A percentile compares a stretch with the other conserved stretches of the same genome.
phyloP scores from a whole-genome alignment of 2,888 invertebrate genomes.

The Platycheirus albimanus region DNA sequence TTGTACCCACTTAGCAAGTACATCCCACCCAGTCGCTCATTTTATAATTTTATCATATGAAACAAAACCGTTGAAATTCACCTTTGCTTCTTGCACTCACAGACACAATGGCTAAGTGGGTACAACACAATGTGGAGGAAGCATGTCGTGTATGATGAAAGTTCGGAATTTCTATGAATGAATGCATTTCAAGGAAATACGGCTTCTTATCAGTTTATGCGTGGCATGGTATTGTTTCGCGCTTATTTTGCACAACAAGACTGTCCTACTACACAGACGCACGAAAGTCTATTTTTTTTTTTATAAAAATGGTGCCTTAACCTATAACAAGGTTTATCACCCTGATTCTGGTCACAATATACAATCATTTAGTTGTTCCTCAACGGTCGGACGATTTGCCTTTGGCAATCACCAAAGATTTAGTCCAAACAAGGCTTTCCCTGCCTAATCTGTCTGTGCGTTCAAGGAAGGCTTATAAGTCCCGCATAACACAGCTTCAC shows the following conservation, averaged over 20 bases:
- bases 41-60: too few species aligned
- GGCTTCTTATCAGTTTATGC: slow-evolving; percentile 48
- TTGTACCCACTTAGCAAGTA: too few species aligned
- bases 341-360: slow-evolving; percentile 23
- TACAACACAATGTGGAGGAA: slow-evolving; percentile 63
- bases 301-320: slow-evolving; percentile 34
- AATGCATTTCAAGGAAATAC: slow-evolving; percentile 67
- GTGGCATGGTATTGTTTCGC: slow-evolving; percentile 3
- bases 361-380: slow-evolving; percentile 6
- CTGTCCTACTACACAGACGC: slow-evolving; percentile 2
- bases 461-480: slow-evolving; percentile 46
- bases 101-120: slow-evolving; percentile 69
- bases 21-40: too few species aligned
- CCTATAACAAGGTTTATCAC: slow-evolving; percentile 57
- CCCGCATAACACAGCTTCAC: slow-evolving; percentile 38
- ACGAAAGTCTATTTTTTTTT: too few species aligned
- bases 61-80: slow-evolving; percentile 17
- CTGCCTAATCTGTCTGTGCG: slow-evolving; percentile 45
- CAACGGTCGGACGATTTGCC: not conserved
- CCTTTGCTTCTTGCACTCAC: slow-evolving; percentile 21
- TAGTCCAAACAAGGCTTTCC: slow-evolving; percentile 28
- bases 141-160: slow-evolving; percentile 23
- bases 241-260: slow-evolving; percentile 4
- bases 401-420: slow-evolving; percentile 49
- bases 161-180: slow-evolving; percentile 61